Conservation (phyloP, 2,113 vertebrate genomes). For the Paramormyrops kingsleyae region DNA sequence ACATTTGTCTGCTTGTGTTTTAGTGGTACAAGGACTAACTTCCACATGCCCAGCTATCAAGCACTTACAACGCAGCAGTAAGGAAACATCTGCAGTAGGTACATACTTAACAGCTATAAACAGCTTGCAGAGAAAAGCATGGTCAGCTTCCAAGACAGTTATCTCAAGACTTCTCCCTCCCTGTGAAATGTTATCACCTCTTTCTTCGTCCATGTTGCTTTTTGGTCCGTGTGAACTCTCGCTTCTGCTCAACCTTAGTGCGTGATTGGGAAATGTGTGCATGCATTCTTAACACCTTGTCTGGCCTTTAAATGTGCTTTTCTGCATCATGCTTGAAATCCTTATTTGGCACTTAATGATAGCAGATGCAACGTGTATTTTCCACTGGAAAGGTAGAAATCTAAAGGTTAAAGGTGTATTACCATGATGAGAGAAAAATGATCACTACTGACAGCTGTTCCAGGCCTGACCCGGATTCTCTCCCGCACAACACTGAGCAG, state of each 20-base stretch:
- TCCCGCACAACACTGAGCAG: not conserved
- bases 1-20: not conserved
- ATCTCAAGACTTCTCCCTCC: not conserved
- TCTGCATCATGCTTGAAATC: not conserved
- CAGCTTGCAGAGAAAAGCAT: not conserved
- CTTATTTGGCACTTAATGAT: not conserved
- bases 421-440: not conserved
- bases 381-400: not conserved
- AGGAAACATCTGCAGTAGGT: not conserved
- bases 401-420: not conserved
- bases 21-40: not conserved
- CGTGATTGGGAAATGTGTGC: not conserved
- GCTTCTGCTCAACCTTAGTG: not conserved
- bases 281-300: not conserved
- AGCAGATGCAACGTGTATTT: not conserved
- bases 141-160: not conserved
- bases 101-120: not conserved
- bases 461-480: not conserved
- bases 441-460: not conserved
- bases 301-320: not conserved
- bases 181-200: not conserved
- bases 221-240: not conserved
- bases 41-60: not conserved
- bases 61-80: not conserved
- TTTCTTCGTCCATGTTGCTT: not conserved